Evolutionary conservation across 2,113 vertebrate genomes (phyloP), one percentile per base, ranked within the genome.

Genomic region (Megatriorchis doriae): DNA sequence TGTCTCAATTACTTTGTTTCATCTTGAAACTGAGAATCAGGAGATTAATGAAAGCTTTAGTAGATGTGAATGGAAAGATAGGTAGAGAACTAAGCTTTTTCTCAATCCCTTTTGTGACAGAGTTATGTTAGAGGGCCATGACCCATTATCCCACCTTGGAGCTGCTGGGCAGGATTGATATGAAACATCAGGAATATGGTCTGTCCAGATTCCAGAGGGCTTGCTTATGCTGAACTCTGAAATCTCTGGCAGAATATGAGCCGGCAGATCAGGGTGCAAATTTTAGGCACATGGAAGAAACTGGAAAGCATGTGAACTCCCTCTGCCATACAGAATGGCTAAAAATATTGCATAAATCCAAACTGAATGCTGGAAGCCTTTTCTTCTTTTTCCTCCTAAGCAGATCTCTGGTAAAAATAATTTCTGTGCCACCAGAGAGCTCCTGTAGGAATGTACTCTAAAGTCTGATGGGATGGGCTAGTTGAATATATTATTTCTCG

Each of bases 41-140:
- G 77, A 82, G 53, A 93, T 87, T 75, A 87, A 82, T 91, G 62
- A 92, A 94, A 85, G 48, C 31, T 78, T 89, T 88, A 75, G 77
- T 53, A 82, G 73, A 62, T 87, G 32, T 61, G 81, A 85, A 77
- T 87, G 78, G 34, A n/a, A 56, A 79, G 58, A 53, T 77, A 53
- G 36, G 68, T 23, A 40, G 73, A 79, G 34, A 94, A 87, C 52
- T 67, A 63, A 68, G 52, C 1, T 71, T 88, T 86, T 77, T 26
- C 48, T 47, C 77, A 71, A 68, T 87, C 40, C 4, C 3, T 89
- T 70, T 81, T 86, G 59, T 67, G 83, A 67, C 52, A 61, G n/a
- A 40, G 63, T 94, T 93, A 6, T 84, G 56, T 86, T 78, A 84
- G 73, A 81, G 52, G 36, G 10, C 40, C 52, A 58, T 3, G 3